phyloP scores from a whole-genome alignment of 2,888 invertebrate genomes.

The Protonemura montana region DNA sequence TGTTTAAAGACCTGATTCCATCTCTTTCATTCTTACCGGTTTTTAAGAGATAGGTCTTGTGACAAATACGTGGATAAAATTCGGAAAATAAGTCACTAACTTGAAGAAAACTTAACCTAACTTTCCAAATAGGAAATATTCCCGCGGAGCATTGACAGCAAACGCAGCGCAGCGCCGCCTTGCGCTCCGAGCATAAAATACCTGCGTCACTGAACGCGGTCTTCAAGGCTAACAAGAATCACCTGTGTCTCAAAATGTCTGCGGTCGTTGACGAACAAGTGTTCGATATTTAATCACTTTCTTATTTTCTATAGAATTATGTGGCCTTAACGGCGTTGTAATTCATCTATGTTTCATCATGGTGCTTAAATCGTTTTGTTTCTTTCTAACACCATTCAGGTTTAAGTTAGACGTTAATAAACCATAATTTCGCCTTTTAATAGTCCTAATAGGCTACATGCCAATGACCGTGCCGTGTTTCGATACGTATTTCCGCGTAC shows the following conservation, averaged over 20 bases:
- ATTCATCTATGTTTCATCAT: neutral
- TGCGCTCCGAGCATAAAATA: neutral
- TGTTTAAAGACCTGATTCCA: no score
- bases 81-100: no score
- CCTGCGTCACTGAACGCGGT: neutral
- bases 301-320: neutral
- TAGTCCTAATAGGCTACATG: neutral
- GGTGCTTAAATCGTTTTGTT: slow-evolving; percentile 4
- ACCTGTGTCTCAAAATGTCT: slow-evolving; percentile 7
- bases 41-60: neutral
- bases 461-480: neutral
- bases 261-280: neutral
- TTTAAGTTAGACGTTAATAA: neutral
- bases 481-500: neutral
- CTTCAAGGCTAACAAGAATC: neutral
- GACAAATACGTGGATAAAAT: neutral
- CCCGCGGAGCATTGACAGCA: neutral
- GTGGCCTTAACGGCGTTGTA: neutral
- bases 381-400: neutral
- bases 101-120: neutral
- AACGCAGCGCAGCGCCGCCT: neutral
- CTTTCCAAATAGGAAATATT: neutral
- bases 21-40: neutral
- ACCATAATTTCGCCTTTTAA: neutral
- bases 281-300: neutral